phyloP scores from a whole-genome alignment of 2,888 invertebrate species.

The Aphodius granarius region DNA sequence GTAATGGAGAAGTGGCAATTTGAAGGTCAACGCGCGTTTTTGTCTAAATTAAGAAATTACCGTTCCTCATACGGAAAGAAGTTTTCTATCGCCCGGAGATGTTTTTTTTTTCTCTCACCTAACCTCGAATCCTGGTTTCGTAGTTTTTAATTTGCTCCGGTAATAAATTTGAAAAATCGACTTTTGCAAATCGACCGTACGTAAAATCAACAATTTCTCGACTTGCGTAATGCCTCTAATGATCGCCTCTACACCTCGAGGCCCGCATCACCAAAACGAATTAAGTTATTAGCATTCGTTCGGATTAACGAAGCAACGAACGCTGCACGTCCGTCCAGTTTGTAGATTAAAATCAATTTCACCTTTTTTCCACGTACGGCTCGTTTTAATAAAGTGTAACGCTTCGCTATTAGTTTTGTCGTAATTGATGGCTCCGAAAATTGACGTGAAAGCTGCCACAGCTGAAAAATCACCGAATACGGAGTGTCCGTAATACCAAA shows the following conservation, averaged over 20 bases:
- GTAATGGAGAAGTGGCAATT: no score
- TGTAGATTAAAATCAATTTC: background rate
- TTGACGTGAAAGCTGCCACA: background rate
- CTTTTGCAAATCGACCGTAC: background rate
- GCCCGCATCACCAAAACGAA: background rate
- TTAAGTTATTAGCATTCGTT: background rate
- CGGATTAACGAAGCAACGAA: no score
- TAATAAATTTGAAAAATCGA: background rate
- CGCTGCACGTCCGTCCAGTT: background rate
- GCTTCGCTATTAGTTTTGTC: background rate
- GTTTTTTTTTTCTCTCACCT: background rate
- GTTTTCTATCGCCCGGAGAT: background rate
- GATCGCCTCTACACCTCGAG: background rate
- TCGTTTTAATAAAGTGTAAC: background rate
- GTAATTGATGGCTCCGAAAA: background rate
- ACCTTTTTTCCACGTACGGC: background rate
- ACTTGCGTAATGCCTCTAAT: background rate
- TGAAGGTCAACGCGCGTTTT: no score
- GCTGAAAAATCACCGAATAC: background rate
- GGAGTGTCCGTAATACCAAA: background rate
- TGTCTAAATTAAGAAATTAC: background rate
- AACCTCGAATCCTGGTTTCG: background rate
- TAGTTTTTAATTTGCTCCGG: background rate
- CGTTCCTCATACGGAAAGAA: background rate
- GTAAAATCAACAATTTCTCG: background rate